phyloP scores from a whole-genome alignment of 2,888 invertebrate genomes.

The Alentia gelatinosa region DNA sequence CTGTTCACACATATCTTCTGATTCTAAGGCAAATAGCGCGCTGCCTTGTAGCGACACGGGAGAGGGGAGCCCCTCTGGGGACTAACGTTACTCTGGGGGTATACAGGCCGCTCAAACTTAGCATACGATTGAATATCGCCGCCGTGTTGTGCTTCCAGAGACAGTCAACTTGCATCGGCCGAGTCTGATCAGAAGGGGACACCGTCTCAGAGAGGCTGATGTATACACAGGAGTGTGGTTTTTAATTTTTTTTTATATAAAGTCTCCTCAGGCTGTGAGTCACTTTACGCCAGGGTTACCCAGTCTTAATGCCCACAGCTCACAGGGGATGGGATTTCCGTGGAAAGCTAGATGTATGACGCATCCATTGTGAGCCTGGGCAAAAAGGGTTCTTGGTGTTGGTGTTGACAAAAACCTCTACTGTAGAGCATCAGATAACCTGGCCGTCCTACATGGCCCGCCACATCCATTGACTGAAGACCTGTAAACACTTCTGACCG shows the following conservation, averaged over 20 bases:
- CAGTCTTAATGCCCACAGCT: too few species aligned
- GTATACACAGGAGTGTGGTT: too few species aligned
- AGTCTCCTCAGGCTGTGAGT: not conserved
- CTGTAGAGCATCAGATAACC: not conserved
- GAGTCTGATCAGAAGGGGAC: too few species aligned
- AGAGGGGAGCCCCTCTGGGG: not conserved
- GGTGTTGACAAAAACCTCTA: not conserved
- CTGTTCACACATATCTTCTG: conserved; percentile 36
- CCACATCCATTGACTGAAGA: too few species aligned
- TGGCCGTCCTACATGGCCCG: not conserved
- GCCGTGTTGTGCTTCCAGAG: conserved; percentile 1
- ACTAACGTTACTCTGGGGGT: conserved; percentile 16
- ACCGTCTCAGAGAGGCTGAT: not conserved
- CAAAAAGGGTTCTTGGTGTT: not conserved
- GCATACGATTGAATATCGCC: not conserved
- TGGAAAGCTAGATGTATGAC: not conserved
- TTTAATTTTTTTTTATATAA: not conserved
- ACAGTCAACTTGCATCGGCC: too few species aligned
- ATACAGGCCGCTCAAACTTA: not conserved
- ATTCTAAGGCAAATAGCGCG: not conserved
- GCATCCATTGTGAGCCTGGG: not conserved
- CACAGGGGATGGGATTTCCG: not conserved
- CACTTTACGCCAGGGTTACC: not conserved
- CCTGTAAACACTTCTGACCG: too few species aligned
- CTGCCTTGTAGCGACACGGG: not conserved